Evolutionary conservation across 2,888 invertebrate genomes (phyloP).

Genomic region (Drosophila helvetica): DNA sequence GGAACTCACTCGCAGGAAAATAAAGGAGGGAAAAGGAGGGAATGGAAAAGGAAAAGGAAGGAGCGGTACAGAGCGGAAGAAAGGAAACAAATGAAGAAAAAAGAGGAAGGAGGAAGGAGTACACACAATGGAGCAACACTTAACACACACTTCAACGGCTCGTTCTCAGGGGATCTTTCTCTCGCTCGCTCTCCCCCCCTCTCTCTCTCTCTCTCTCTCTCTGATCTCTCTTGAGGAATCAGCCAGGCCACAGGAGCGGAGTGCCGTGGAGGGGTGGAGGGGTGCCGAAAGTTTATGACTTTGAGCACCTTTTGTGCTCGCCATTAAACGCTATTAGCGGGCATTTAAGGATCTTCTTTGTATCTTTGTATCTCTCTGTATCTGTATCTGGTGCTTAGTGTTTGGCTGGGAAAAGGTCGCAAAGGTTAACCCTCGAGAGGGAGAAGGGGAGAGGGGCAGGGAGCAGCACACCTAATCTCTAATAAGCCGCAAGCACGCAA

Average conservation of each 20-base stretch:
- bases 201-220: conserved; percentile 27
- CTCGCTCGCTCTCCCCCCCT: conserved; percentile 11
- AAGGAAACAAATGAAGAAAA: conserved; percentile 35
- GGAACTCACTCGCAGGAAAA: conserved; percentile 8
- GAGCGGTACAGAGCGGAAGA: conserved; percentile 25
- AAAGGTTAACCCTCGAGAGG: conserved; percentile 29
- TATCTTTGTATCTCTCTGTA: conserved; percentile 6
- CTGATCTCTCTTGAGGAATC: conserved; percentile 10
- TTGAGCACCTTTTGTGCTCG: conserved; percentile 75
- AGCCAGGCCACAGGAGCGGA: conserved; percentile 12
- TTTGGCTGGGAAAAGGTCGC: conserved; percentile 49
- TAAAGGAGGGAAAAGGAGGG: conserved; percentile 26
- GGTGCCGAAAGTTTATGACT: conserved; percentile 68
- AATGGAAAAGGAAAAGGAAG: conserved; percentile 12
- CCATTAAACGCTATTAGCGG: conserved; percentile 79
- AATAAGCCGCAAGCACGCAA: conserved; percentile 81
- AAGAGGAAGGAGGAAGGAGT: conserved; percentile 41
- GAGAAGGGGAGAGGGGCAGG: conserved; percentile 51
- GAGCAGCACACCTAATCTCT: conserved; percentile 71
- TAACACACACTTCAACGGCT: conserved; percentile 41
- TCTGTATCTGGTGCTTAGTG: conserved; percentile 20
- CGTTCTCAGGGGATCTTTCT: conserved; percentile 2
- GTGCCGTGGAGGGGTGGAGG: conserved; percentile 12
- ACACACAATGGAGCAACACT: conserved; percentile 59
- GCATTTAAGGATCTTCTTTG: conserved; percentile 72